Base-by-base conservation (phyloP, 1,140 invertebrate species). In the Nixonia krombeini region DNA sequence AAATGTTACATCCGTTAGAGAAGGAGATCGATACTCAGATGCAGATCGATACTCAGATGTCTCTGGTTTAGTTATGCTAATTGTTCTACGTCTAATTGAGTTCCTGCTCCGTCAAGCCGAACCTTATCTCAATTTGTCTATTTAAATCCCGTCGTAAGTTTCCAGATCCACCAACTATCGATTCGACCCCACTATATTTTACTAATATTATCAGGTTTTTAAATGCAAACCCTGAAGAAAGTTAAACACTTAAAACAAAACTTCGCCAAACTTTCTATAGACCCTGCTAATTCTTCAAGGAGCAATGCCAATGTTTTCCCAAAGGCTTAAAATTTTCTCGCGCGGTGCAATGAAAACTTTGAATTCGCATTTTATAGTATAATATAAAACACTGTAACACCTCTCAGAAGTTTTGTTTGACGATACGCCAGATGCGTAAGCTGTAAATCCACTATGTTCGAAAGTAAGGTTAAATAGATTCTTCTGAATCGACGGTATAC, bases 1-100 rank as follows among this genome's bases (percentile, higher is more conserved):
- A n/a, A n/a, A n/a, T n/a, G n/a, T n/a, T n/a, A n/a, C n/a, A n/a
- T n/a, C n/a, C n/a, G n/a, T n/a, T n/a, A n/a, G n/a, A n/a, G n/a
- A n/a, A n/a, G n/a, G n/a, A n/a, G n/a, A n/a, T n/a, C n/a, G n/a
- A n/a, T n/a, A n/a, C n/a, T n/a, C n/a, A n/a, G n/a, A 3, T 6
- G 13, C 26, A 38, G 13, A 29, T 44, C 26, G 37, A 55, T 35
- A 26, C 15, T 38, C 38, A 41, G 26, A 35, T n/a, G 13, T 7
- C 35, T n/a, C 23, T 42, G 41, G 50, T 63, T 45, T 53, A 63
- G 47, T 49, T 64, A 64, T 56, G 61, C 31, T 45, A 64, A 64
- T 64, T 46, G 41, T 37, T 25, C 15, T 45, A 17, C 29, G 17
- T 25, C 33, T 56, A 18, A 50, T 53, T 53, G 46, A 53, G n/a